phyloP scores from a whole-genome alignment of 2,888 invertebrate species.

The Holacanthella duospinosa region DNA sequence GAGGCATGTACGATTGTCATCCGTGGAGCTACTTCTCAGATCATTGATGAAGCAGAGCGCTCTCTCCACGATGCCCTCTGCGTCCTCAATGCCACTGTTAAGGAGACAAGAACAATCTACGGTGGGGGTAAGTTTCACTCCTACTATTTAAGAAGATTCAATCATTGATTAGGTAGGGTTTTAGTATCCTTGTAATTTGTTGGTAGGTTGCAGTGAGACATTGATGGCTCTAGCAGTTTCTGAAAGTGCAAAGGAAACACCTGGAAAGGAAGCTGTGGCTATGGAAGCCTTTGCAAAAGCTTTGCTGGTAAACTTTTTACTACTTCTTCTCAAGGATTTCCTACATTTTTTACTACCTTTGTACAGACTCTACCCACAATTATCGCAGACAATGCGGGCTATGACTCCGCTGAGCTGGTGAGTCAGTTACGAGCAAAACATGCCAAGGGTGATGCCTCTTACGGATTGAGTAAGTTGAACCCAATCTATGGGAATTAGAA shows the following conservation, averaged over 20 bases:
- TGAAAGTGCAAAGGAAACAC: conserved; percentile 68
- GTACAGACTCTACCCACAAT: conserved; percentile 74
- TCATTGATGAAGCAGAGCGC: conserved; percentile 95
- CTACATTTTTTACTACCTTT: neutral
- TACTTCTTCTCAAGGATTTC: neutral
- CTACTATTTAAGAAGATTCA: conserved; percentile 7
- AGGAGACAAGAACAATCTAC: conserved; percentile 78
- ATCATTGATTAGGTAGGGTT: too few relatives aligned
- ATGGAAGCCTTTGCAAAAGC: conserved; percentile 91
- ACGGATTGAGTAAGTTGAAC: conserved; percentile 62
- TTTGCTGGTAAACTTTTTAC: conserved; percentile 43
- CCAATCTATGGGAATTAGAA: too few relatives aligned
- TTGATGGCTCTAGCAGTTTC: conserved; percentile 91
- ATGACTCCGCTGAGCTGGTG: conserved; percentile 89
- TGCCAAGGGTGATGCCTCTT: conserved; percentile 62
- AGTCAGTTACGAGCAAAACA: conserved; percentile 86
- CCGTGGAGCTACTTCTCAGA: conserved; percentile 95
- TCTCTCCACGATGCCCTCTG: conserved; percentile 97
- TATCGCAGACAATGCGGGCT: conserved; percentile 97
- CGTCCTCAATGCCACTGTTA: conserved; percentile 88
- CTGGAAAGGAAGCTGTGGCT: conserved; percentile 95
- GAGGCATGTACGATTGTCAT: conserved; percentile 96
- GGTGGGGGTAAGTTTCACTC: conserved; percentile 61
- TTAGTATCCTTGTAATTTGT: too few relatives aligned
- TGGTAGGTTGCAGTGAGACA: conserved; percentile 77